Evolutionary conservation across 2,888 invertebrate species (phyloP).

Genomic region (Myopa testacea): DNA sequence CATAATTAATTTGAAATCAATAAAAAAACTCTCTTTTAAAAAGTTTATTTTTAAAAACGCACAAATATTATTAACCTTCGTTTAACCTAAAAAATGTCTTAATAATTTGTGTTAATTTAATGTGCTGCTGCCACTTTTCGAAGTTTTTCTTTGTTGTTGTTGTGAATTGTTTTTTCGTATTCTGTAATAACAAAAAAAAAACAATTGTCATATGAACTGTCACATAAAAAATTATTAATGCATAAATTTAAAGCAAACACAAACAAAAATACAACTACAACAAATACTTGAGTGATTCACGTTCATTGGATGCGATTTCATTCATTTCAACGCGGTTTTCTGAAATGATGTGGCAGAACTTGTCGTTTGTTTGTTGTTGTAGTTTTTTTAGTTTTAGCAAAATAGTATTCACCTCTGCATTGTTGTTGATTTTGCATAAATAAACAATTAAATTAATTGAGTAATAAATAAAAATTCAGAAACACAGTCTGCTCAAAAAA

Average conservation of each 20-base stretch:
- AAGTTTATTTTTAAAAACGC: neutral
- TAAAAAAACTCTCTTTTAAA: neutral
- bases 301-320: neutral
- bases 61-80: conserved; percentile 2
- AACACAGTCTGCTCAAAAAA: neutral
- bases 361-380: too few relatives aligned
- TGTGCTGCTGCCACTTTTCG: neutral
- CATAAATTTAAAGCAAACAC: neutral
- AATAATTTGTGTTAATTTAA: neutral
- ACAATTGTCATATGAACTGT: neutral
- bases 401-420: neutral
- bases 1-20: too few relatives aligned
- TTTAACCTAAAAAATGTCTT: neutral
- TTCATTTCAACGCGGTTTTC: neutral
- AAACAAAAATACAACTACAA: neutral
- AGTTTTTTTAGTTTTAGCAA: neutral
- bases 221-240: conserved; percentile 1
- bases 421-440: conserved; percentile 13
- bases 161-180: neutral
- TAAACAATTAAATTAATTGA: conserved; percentile 14
- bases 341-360: neutral
- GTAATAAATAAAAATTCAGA: neutral
- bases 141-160: neutral
- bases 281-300: neutral
- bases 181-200: neutral